A percentile compares a stretch with the other conserved stretches of the same genome.
Conservation (phyloP, 2,113 vertebrate species). For the Bufo bufo region DNA sequence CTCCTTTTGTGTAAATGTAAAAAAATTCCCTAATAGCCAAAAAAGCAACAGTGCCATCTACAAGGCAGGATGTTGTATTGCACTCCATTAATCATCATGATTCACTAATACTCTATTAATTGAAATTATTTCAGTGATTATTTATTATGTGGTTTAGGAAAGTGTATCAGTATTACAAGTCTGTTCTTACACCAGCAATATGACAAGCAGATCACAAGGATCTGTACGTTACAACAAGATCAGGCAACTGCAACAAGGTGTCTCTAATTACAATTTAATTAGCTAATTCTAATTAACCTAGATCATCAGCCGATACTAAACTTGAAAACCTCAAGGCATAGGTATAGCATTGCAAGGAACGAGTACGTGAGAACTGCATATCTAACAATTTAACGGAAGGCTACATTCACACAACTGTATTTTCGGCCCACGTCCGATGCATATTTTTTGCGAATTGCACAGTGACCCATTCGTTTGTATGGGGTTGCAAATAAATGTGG, state of each 20-base stretch:
- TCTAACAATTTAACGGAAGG: too few relatives aligned
- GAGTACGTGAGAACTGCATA: background rate
- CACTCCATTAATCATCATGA: background rate
- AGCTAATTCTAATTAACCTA: slow-evolving; percentile 49
- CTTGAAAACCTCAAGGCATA: slow-evolving; percentile 29
- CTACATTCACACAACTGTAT: too few relatives aligned
- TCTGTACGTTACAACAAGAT: background rate
- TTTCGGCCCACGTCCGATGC: too few relatives aligned
- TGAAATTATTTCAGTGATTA: too few relatives aligned
- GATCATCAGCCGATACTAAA: slow-evolving; percentile 12
- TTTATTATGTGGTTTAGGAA: background rate
- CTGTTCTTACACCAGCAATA: background rate
- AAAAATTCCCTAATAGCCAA: background rate
- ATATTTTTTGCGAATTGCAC: too few relatives aligned
- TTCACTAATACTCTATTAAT: background rate
- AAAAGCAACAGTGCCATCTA: slow-evolving; percentile 20
- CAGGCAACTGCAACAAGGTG: slow-evolving; percentile 29
- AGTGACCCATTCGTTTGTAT: too few relatives aligned
- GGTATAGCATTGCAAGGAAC: background rate
- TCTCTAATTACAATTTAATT: slow-evolving; percentile 53
- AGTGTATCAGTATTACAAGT: too few relatives aligned
- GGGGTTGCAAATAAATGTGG: too few relatives aligned
- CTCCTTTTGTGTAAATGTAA: background rate
- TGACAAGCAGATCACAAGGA: background rate
- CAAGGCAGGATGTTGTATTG: background rate